These are phyloP conservation scores for Dryadula phaetusa DNA, from an alignment of 2,888 invertebrate genomes.

Conservation along the genomic window DNA sequence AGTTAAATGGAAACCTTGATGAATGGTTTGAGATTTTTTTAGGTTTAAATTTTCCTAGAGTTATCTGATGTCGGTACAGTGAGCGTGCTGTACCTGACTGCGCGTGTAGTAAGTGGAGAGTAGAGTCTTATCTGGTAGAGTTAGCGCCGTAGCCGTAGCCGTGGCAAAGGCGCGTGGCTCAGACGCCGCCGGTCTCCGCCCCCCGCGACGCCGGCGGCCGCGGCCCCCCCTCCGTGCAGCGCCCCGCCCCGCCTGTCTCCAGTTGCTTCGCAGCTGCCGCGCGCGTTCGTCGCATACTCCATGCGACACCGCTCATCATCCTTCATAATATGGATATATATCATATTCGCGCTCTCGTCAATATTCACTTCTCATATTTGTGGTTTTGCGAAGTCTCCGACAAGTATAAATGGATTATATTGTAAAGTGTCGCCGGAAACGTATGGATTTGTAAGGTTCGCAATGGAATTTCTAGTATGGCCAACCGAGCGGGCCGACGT, in stretches of 20 bases:
- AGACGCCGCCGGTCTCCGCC: conserved; percentile 61
- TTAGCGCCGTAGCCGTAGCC: conserved; percentile 22
- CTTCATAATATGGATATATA: conserved; percentile 82
- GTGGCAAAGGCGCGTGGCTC: conserved; percentile 66
- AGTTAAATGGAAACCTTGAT: conserved; percentile 50
- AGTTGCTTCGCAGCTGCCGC: conserved; percentile 83
- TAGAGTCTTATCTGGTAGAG: conserved; percentile 45
- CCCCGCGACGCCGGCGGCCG: conserved; percentile 48
- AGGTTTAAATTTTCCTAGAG: not conserved
- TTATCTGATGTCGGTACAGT: not conserved
- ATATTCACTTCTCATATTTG: conserved; percentile 79
- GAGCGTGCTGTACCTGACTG: conserved; percentile 2
- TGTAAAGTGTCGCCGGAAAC: conserved; percentile 75
- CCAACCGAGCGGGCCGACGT: conserved; percentile 77
- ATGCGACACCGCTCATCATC: conserved; percentile 74
- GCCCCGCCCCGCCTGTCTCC: conserved; percentile 54
- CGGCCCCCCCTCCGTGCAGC: conserved; percentile 49
- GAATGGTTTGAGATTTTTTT: conserved; percentile 38
- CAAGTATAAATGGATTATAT: conserved; percentile 84
- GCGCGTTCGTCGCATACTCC: conserved; percentile 76
- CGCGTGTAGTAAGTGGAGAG: conserved; percentile 30
- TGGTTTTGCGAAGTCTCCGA: conserved; percentile 81
- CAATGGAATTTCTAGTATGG: conserved; percentile 81
- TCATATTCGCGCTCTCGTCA: conserved; percentile 78
- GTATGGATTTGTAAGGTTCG: conserved; percentile 75